A percentile compares a stretch with the other conserved stretches of the same genome.
Conservation (phyloP, 2,888 invertebrate genomes). For the Chrysodeixis includens region DNA sequence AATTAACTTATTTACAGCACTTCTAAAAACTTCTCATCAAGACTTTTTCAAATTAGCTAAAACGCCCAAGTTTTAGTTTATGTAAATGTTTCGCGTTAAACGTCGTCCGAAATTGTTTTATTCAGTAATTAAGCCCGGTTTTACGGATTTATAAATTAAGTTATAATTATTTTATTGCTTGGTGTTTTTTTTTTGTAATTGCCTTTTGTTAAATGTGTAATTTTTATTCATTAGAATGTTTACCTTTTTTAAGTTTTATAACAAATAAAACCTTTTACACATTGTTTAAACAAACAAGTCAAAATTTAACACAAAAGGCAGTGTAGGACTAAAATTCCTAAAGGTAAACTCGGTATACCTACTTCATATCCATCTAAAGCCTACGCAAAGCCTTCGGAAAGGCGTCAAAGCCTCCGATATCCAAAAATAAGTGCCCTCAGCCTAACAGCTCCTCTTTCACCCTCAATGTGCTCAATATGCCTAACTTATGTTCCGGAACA, state of each 20-base stretch:
- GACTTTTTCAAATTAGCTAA: slow-evolving; percentile 38
- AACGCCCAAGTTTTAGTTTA: slow-evolving; percentile 25
- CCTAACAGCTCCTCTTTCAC: slow-evolving; percentile 3
- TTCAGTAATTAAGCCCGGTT: background rate
- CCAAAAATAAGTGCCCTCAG: slow-evolving; percentile 2
- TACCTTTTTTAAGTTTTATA: background rate
- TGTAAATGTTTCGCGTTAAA: slow-evolving; percentile 21
- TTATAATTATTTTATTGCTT: background rate
- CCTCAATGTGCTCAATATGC: background rate
- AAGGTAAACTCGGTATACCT: background rate
- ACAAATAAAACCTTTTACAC: too few species aligned
- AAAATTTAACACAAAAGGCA: background rate
- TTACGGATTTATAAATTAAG: background rate
- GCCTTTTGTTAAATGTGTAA: background rate
- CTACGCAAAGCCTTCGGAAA: background rate
- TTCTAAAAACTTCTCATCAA: slow-evolving; percentile 16
- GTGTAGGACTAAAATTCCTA: background rate
- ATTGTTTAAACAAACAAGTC: too few species aligned
- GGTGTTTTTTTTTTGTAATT: background rate
- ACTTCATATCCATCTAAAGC: background rate
- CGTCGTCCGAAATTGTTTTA: slow-evolving; percentile 6
- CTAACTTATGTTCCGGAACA: background rate
- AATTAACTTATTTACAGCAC: slow-evolving; percentile 27
- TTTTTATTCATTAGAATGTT: background rate
- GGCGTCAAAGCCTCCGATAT: slow-evolving; percentile 4